Evolutionary conservation across 2,888 invertebrate genomes (phyloP), one percentile per base, ranked within the genome.

Genomic region (Dasypolia templi): DNA sequence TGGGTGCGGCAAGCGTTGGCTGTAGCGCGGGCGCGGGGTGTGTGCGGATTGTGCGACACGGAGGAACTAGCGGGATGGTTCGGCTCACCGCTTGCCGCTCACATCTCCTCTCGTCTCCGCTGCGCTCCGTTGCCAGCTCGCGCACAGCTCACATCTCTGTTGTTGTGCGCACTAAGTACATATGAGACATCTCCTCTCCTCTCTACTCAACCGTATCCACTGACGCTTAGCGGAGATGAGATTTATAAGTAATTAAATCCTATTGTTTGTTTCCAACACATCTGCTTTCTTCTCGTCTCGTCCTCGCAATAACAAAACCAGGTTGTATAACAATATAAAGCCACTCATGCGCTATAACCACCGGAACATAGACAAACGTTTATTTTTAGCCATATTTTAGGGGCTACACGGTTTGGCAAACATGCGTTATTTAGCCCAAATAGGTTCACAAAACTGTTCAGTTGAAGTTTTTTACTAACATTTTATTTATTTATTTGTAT

Each of bases 351-450:
- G 71, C 29, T n/a, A n/a, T 53, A 46, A 17, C 32, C 53, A 44
- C 32, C 62, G 44, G 56, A 44, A 72, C 58, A 72, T 19, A 39
- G 0, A 49, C 12, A 7, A n/a, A 9, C 0, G 11, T 58, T 58
- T 77, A 77, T 64, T 59, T 77, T 64, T 64, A 77, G 63, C 44
- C 14, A 19, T 7, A 3, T 63, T 80, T 81, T 29, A 46, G 51
- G 58, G 74, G 29, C n/a, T 3, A 29, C 44, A 63, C 22, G 51
- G 81, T n/a, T 72, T 58, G 11, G 14, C 1, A 74, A 58, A 80
- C 39, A 63, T 53, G 49, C 32, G 29, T 67, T 78, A 77, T 51
- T 22, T 44, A 22, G 32, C 22, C 26, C 3, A 6, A 26, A 22
- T 68, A 26, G 46, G 14, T 73, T 62, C 14, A 5, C 26, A 7